Base-by-base conservation (phyloP, 2,113 vertebrate genomes). In the Chaenocephalus aceratus region DNA sequence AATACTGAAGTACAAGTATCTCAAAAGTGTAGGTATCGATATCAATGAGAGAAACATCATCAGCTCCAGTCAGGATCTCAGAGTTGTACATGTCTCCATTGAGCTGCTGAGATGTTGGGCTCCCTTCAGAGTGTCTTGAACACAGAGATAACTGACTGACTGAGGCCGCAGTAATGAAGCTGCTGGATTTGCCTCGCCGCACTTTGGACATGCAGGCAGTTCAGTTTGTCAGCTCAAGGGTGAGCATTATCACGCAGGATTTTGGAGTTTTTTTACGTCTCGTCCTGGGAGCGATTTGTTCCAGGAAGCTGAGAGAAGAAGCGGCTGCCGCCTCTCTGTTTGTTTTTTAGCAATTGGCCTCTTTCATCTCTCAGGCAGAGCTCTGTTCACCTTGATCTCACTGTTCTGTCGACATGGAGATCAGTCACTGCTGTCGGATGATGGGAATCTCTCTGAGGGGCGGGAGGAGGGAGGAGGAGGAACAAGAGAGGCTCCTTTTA, bases 191-290 rank as follows among this genome's bases (percentile, higher is more conserved):
- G 73, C 67, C 44, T 81, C 52, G 6, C 52, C 71, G 67, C 69
- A 80, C 64, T 53, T 61, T 60, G 75, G 62, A 78, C 74, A 75
- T 45, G 49, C 21, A 49, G 73, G 51, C 36, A 46, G 81, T 51
- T 75, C 10, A 44, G 53, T 79, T 80, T 83, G 67, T 83, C 84
- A 81, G 68, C 72, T 78, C 72, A 79, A 77, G 61, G 82, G 26
- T 65, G 41, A 68, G 61, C 68, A 83, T 67, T 59, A 79, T 62
- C 67, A 74, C 61, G 44, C 4, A 10, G 26, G n/a, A 44, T 16
- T n/a, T 41, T 4, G 11, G 63, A 2, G 48, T 69, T 68, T 30
- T 46, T 65, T 7, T 6, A 41, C 36, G 57, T 74, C 58, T 75
- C 26, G 26, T 75, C 49, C 61, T 21, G 12, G 15, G 58, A 21